A percentile compares a stretch with the other conserved stretches of the same genome.
phyloP scores from a whole-genome alignment of 1,140 invertebrate species.

The Prorops nasuta region DNA sequence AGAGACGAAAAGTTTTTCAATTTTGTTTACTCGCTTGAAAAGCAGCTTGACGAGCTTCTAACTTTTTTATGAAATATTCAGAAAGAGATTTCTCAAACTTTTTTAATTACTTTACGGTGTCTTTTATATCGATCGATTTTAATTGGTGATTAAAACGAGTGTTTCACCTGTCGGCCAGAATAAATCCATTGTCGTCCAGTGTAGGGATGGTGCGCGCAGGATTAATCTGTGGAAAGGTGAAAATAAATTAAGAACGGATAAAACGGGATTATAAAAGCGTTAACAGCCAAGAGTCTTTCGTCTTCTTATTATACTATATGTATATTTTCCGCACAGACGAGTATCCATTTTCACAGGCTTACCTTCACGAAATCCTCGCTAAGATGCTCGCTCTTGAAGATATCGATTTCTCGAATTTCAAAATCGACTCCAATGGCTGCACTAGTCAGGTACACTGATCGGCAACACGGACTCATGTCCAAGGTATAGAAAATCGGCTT shows the following conservation, averaged over 20 bases:
- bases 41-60: too few species aligned
- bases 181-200: constrained; percentile 66
- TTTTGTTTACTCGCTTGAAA: background rate
- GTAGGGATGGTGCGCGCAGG: constrained; percentile 72
- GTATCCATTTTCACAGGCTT: constrained; percentile 16
- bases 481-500: constrained; percentile 14
- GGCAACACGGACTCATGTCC: constrained; percentile 65
- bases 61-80: too few species aligned
- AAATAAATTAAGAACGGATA: too few species aligned
- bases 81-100: too few species aligned
- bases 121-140: too few species aligned
- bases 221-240: constrained; percentile 59
- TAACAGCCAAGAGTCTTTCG: too few species aligned
- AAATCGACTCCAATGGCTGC: constrained; percentile 70
- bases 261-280: too few species aligned
- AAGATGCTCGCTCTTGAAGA: constrained; percentile 65
- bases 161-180: constrained; percentile 56
- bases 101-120: too few species aligned
- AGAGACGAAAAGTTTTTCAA: constrained; percentile 7
- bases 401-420: constrained; percentile 68
- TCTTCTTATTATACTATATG: background rate
- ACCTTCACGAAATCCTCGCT: constrained; percentile 76
- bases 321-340: background rate
- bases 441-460: constrained; percentile 67
- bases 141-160: too few species aligned